These are phyloP conservation scores for Forbesichthys papilliferus DNA, from an alignment of 2,113 vertebrate genomes.

Conservation along the genomic window DNA sequence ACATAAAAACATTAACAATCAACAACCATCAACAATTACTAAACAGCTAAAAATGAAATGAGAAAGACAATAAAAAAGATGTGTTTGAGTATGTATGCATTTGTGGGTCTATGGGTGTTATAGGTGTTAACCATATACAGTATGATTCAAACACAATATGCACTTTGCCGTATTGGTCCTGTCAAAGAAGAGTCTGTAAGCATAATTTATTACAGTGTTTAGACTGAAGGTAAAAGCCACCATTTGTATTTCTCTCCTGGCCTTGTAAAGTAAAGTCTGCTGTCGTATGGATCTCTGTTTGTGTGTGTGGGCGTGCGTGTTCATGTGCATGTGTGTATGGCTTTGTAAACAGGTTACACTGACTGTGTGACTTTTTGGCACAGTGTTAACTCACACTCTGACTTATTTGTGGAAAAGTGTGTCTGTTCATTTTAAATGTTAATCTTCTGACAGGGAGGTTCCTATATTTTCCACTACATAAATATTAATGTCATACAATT, in stretches of 20 bases:
- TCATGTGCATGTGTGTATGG: not conserved
- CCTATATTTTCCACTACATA: not conserved
- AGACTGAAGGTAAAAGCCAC: conserved; percentile 23
- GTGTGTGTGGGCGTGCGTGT: conserved; percentile 4
- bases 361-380: conserved; percentile 20
- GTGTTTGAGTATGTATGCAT: not conserved
- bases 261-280: conserved; percentile 59
- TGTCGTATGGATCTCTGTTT: conserved; percentile 30
- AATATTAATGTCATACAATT: not conserved
- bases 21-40: too few relatives aligned
- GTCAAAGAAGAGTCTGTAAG: conserved; percentile 2
- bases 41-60: not conserved
- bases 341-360: conserved; percentile 22
- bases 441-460: conserved; percentile 20
- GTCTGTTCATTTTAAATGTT: conserved; percentile 47
- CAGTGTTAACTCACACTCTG: conserved; percentile 26
- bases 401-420: conserved; percentile 46
- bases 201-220: conserved; percentile 29
- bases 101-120: conserved; percentile 1
- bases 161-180: not conserved
- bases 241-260: conserved; percentile 28
- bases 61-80: not conserved
- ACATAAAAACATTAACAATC: too few relatives aligned
- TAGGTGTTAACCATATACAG: conserved; percentile 4
- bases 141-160: not conserved